Conservation (phyloP, 2,113 vertebrate genomes). For the Lagenorhynchus albirostris region DNA sequence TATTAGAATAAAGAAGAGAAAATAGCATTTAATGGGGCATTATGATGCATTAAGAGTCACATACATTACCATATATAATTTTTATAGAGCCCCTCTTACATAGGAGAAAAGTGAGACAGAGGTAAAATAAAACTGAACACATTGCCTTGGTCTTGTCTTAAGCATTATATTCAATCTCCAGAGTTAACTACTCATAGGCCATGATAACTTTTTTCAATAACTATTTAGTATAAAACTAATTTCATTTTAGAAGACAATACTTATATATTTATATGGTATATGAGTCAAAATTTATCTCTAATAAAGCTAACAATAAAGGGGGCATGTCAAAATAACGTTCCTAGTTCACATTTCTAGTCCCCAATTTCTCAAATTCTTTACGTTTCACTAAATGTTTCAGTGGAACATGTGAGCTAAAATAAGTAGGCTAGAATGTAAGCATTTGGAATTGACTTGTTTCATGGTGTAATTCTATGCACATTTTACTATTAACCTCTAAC, state of each 20-base stretch:
- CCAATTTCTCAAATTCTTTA: background rate
- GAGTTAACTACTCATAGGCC: background rate
- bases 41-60: background rate
- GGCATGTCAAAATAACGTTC: background rate
- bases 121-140: background rate
- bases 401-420: background rate
- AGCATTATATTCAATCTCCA: background rate
- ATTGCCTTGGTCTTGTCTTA: background rate
- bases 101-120: background rate
- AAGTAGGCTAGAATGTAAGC: background rate
- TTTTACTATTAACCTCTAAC: background rate
- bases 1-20: constrained; percentile 4
- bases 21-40: background rate
- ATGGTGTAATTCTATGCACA: background rate
- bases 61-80: background rate
- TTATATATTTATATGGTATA: background rate
- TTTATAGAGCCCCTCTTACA: background rate
- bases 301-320: background rate
- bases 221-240: background rate
- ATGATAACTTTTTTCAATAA: background rate
- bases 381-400: background rate
- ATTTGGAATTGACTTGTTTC: background rate
- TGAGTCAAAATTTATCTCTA: background rate
- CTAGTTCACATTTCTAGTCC: background rate
- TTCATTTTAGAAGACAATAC: background rate